A percentile compares a stretch with the other conserved stretches of the same genome.
These are phyloP conservation scores for Lumbricus terrestris DNA, from an alignment of 2,888 invertebrate genomes.

Conservation along the genomic window DNA sequence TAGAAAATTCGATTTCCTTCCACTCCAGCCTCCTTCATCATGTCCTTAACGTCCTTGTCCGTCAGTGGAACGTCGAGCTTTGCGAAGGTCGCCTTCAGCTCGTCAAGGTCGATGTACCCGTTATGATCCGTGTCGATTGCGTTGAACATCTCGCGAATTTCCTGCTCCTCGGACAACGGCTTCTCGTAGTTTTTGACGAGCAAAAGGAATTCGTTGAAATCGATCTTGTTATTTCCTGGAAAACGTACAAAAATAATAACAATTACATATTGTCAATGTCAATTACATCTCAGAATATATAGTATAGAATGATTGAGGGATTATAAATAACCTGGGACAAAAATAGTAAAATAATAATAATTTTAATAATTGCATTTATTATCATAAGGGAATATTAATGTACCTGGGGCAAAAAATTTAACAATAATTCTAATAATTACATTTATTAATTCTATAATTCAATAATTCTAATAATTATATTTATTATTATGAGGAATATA, in stretches of 20 bases:
- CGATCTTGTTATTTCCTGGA: conserved; percentile 30
- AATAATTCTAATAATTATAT: no score
- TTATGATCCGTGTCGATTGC: conserved; percentile 28
- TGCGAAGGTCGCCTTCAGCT: conserved; percentile 27
- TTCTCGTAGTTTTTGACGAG: conserved; percentile 20
- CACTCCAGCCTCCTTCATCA: conserved; percentile 28
- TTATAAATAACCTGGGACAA: no score
- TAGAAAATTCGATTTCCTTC: conserved; percentile 29
- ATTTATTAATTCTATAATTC: no score
- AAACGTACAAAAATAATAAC: neutral
- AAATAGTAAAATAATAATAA: no score
- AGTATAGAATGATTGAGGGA: no score
- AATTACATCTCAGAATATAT: no score
- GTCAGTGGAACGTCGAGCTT: conserved; percentile 27
- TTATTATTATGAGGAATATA: no score
- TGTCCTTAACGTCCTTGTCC: conserved; percentile 28
- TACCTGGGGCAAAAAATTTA: no score
- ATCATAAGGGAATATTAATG: no score
- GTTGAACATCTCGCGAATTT: conserved; percentile 31
- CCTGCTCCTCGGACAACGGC: conserved; percentile 24
- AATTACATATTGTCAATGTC: no score
- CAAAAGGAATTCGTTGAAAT: conserved; percentile 31
- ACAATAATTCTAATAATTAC: no score
- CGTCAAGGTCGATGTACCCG: conserved; percentile 30
- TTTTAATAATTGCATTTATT: no score